Conservation (phyloP, 2,113 vertebrate species). For the Junco hyemalis region DNA sequence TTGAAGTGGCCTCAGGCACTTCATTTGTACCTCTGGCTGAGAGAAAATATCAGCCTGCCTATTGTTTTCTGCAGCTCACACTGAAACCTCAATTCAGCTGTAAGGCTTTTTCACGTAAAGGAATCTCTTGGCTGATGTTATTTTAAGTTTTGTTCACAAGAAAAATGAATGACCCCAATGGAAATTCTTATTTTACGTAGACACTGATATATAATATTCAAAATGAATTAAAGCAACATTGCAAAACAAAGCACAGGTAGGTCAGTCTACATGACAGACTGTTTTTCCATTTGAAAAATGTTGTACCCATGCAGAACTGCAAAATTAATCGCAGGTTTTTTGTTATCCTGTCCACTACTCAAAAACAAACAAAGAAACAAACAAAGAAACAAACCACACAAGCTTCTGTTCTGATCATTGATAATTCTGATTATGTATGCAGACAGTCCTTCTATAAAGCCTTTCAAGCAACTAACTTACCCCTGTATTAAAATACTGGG, state of each 20-base stretch:
- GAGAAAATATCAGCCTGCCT: background rate
- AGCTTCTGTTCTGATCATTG: background rate
- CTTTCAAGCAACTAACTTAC: background rate
- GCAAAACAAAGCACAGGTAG: background rate
- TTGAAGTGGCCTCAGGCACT: background rate
- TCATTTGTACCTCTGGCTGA: background rate
- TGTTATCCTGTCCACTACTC: background rate
- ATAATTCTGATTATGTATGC: background rate
- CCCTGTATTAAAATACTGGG: background rate
- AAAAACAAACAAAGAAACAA: too few species aligned
- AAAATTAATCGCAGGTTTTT: background rate
- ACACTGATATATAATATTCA: background rate
- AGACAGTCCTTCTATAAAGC: background rate
- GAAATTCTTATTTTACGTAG: background rate
- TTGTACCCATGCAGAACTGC: background rate
- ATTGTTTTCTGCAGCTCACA: background rate
- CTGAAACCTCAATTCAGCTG: background rate
- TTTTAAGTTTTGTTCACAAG: background rate
- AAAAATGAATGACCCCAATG: background rate
- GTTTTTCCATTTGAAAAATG: background rate
- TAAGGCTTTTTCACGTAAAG: background rate
- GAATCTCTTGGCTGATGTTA: background rate
- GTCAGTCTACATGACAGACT: background rate
- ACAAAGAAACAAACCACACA: background rate
- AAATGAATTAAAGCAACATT: background rate